A percentile compares a stretch with the other conserved stretches of the same genome.
Conservation (phyloP, 2,888 invertebrate species). For the Agonum fuliginosum region DNA sequence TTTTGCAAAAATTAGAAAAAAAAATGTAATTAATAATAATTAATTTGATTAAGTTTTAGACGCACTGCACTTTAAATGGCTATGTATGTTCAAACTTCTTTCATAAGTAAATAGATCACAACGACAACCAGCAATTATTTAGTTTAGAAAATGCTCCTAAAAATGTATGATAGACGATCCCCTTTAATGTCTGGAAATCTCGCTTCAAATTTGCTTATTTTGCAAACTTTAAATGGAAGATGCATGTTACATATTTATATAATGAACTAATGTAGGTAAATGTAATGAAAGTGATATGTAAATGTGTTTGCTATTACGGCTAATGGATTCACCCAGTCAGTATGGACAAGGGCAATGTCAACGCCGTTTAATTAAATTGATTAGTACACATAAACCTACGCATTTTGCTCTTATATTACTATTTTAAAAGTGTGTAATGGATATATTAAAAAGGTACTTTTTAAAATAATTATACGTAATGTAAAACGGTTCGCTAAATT, state of each 20-base stretch:
- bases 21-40: too few relatives aligned
- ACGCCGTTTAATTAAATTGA: constrained; percentile 21
- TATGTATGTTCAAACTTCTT: too few relatives aligned
- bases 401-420: not conserved
- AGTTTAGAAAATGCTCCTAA: too few relatives aligned
- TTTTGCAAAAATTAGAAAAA: too few relatives aligned
- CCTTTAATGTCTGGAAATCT: too few relatives aligned
- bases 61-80: too few relatives aligned
- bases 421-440: not conserved
- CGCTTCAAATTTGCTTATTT: too few relatives aligned
- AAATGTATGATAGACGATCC: too few relatives aligned
- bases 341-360: not conserved
- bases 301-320: not conserved
- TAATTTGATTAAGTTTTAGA: too few relatives aligned
- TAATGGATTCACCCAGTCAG: constrained; percentile 9
- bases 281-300: constrained; percentile 3
- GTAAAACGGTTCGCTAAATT: not conserved
- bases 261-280: not conserved
- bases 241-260: not conserved
- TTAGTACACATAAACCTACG: not conserved
- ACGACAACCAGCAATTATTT: too few relatives aligned
- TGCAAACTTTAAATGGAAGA: constrained; percentile 2
- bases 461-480: not conserved
- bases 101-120: too few relatives aligned
- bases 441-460: too few relatives aligned